Percentiles rank a stretch among this genome's conserved stretches.
phyloP scores from a whole-genome alignment of 2,888 invertebrate species.

The Sycophila texana region DNA sequence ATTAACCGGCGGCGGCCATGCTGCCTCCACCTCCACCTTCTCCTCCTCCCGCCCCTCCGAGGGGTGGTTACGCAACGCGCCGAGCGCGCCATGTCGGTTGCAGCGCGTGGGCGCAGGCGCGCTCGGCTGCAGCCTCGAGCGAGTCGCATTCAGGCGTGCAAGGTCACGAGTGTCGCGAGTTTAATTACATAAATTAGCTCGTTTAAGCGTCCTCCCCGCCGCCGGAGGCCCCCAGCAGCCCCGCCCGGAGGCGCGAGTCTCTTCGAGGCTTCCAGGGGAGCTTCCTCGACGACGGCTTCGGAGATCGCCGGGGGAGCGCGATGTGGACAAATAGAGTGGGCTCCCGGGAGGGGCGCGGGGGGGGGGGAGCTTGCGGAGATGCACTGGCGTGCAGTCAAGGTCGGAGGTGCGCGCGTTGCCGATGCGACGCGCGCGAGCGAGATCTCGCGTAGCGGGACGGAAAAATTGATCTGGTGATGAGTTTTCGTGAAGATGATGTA shows the following conservation, averaged over 20 bases:
- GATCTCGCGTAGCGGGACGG: too few species aligned
- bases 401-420: conserved; percentile 13
- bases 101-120: conserved; percentile 28
- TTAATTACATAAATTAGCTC: conserved; percentile 72
- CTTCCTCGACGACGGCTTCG: background rate
- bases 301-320: too few species aligned
- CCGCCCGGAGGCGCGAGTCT: background rate
- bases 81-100: conserved; percentile 35
- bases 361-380: background rate
- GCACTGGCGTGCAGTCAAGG: conserved; percentile 37
- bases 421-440: background rate
- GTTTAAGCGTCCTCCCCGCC: conserved; percentile 45
- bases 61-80: conserved; percentile 29
- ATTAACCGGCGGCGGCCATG: conserved; percentile 65
- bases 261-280: background rate
- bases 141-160: conserved; percentile 66
- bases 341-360: background rate
- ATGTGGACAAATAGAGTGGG: background rate
- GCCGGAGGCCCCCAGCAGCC: too few species aligned
- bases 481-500: too few species aligned
- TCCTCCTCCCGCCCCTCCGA: conserved; percentile 10
- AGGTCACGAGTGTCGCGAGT: conserved; percentile 70
- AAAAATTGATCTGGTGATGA: too few species aligned
- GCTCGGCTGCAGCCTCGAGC: conserved; percentile 57
- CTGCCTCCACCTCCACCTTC: conserved; percentile 54